Conservation (phyloP, 2,797 vertebrate species). For the Spinus olivaceus region DNA sequence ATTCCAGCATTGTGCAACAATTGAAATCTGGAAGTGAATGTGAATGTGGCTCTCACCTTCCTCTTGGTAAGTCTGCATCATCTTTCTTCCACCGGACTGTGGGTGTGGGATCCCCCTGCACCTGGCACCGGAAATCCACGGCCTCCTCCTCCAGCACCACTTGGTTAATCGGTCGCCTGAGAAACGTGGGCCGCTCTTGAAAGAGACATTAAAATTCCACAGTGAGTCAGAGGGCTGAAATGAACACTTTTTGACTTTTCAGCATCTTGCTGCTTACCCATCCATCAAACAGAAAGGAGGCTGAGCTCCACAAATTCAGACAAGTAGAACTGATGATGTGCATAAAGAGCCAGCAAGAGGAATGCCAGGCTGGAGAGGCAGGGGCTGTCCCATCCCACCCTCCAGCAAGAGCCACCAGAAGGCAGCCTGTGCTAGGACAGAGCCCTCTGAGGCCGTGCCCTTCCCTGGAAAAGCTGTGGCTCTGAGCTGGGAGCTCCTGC, state of each 20-base stretch:
- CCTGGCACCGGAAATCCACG: slow-evolving; percentile 96
- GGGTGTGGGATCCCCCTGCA: slow-evolving; percentile 94
- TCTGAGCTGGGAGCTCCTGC: neutral
- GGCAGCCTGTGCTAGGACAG: neutral
- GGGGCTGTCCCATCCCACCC: accelerated
- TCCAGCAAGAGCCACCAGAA: neutral
- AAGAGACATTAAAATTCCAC: slow-evolving; percentile 45
- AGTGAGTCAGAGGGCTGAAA: neutral
- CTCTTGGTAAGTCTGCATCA: slow-evolving; percentile 90
- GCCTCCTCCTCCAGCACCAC: slow-evolving; percentile 94
- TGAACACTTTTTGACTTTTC: neutral
- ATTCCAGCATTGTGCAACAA: neutral
- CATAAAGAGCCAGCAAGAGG: neutral
- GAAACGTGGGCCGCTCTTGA: slow-evolving; percentile 93
- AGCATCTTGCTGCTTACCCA: neutral
- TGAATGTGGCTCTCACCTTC: slow-evolving; percentile 82
- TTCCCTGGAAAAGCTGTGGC: accelerated
- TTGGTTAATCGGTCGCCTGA: slow-evolving; percentile 95
- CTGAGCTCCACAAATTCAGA: slow-evolving; percentile 23
- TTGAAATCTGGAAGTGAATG: neutral
- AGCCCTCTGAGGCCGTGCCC: accelerated
- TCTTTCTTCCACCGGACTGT: slow-evolving; percentile 97
- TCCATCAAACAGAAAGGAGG: neutral
- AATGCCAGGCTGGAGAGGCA: neutral
- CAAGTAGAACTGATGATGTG: slow-evolving; percentile 5